phyloP scores from a whole-genome alignment of 2,888 invertebrate genomes.

The Philonicus albiceps region DNA sequence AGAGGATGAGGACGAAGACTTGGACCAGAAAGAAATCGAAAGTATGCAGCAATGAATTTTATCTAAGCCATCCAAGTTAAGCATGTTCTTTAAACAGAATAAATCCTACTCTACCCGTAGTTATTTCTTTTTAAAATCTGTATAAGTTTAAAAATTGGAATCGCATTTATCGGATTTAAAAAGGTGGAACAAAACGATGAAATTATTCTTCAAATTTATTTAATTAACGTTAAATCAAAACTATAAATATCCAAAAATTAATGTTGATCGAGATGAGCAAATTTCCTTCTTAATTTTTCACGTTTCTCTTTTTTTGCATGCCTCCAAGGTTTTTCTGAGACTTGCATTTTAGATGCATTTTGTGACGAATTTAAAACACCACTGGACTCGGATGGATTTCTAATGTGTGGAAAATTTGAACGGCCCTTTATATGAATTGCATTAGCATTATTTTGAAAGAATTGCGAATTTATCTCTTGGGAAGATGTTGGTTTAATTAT shows the following conservation, averaged over 20 bases:
- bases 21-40: neutral
- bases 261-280: conserved; percentile 84
- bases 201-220: neutral
- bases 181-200: neutral
- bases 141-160: too few species aligned
- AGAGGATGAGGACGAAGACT: neutral
- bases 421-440: conserved; percentile 61
- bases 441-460: conserved; percentile 65
- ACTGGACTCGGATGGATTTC: conserved; percentile 50
- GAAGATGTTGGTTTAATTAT: conserved; percentile 61
- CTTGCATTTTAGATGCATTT: neutral
- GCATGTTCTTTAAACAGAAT: neutral
- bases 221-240: neutral
- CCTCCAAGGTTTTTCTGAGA: conserved; percentile 77
- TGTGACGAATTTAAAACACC: conserved; percentile 42
- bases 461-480: conserved; percentile 70
- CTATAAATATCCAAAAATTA: conserved; percentile 56
- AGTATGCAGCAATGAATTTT: neutral
- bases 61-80: neutral
- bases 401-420: conserved; percentile 60
- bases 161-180: too few species aligned
- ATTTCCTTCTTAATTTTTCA: conserved; percentile 88
- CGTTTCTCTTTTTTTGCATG: conserved; percentile 89
- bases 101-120: neutral
- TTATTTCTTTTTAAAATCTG: too few species aligned